Evolutionary conservation across 1,140 invertebrate genomes (phyloP).

Genomic region (Kradibia gibbosae): DNA sequence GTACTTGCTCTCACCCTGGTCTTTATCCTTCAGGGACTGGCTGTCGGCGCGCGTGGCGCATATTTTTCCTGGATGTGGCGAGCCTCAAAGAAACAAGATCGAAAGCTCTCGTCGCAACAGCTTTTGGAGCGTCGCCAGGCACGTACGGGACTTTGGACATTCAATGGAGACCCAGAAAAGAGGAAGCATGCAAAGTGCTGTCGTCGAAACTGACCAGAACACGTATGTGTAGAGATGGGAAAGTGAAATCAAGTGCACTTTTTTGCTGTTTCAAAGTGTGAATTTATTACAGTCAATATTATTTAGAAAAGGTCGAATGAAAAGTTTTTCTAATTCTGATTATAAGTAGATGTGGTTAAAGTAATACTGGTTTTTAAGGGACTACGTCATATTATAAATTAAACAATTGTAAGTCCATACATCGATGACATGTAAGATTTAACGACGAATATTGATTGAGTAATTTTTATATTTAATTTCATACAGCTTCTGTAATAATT

Average conservation of each 20-base stretch:
- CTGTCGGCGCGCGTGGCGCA: conserved; percentile 18
- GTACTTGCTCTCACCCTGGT: not conserved
- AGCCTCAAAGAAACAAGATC: conserved; percentile 44
- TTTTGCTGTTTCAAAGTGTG: no score
- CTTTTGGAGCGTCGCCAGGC: conserved; percentile 46
- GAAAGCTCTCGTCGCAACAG: conserved; percentile 29
- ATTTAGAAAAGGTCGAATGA: no score
- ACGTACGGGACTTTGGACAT: conserved; percentile 33
- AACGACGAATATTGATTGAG: no score
- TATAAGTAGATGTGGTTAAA: no score
- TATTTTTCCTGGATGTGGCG: conserved; percentile 36
- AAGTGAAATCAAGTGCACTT: conserved; percentile 42
- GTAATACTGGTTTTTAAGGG: no score
- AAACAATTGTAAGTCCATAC: no score
- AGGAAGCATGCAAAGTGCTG: not conserved
- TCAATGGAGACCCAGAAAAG: conserved; percentile 12
- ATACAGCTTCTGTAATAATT: no score
- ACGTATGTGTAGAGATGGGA: not conserved
- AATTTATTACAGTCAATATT: no score
- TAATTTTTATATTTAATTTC: no score
- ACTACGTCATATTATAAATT: no score
- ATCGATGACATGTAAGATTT: no score
- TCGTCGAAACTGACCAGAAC: not conserved
- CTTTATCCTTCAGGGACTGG: conserved; percentile 12
- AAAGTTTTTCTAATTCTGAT: no score